phyloP scores from a whole-genome alignment of 2,888 invertebrate genomes.

The Limnephilus rhombicus region DNA sequence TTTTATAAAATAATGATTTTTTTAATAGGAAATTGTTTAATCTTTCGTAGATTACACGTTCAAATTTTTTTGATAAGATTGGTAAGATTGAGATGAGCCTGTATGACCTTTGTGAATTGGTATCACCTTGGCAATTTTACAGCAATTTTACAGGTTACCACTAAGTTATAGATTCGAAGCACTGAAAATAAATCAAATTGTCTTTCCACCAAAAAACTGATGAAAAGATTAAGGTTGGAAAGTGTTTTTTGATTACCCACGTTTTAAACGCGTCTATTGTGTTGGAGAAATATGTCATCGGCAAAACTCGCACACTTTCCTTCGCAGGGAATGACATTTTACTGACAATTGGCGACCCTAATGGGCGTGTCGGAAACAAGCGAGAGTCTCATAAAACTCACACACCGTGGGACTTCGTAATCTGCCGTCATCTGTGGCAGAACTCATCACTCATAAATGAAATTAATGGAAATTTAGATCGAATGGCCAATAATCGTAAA shows the following conservation, averaged over 20 bases:
- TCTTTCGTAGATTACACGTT: too few relatives aligned
- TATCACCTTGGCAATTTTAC: too few relatives aligned
- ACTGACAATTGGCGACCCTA: slow-evolving; percentile 17
- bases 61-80: too few relatives aligned
- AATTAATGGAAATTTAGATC: too few relatives aligned
- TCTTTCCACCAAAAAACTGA: not conserved
- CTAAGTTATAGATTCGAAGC: too few relatives aligned
- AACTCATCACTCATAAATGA: not conserved
- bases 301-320: slow-evolving; percentile 43
- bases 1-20: too few relatives aligned
- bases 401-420: slow-evolving; percentile 15
- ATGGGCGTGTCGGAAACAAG: slow-evolving; percentile 10
- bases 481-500: too few relatives aligned
- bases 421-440: not conserved
- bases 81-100: too few relatives aligned
- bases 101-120: too few relatives aligned
- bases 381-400: not conserved
- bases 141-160: too few relatives aligned
- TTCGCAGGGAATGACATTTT: slow-evolving; percentile 17
- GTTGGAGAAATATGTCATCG: slow-evolving; percentile 33
- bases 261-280: slow-evolving; percentile 24
- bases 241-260: not conserved
- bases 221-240: not conserved
- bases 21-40: too few relatives aligned
- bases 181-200: not conserved